phyloP scores from a whole-genome alignment of 2,797 vertebrate genomes.

The Schizothorax lantsangensis region DNA sequence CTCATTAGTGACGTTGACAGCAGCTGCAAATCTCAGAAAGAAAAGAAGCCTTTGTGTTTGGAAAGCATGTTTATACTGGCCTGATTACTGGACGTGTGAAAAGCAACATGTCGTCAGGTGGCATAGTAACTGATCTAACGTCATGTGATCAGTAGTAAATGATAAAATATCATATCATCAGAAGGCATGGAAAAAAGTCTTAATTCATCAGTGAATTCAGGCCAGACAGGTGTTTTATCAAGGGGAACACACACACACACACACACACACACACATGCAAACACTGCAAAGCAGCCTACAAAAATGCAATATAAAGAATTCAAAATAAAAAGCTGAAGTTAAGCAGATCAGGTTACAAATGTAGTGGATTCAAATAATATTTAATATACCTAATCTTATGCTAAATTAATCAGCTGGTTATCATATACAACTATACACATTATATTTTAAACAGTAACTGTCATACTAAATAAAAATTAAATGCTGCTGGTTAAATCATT shows the following conservation, averaged over 20 bases:
- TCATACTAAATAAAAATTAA: background rate
- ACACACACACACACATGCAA: too few species aligned
- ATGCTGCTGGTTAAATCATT: background rate
- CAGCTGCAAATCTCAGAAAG: constrained; percentile 10
- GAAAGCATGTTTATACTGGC: background rate
- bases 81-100: background rate
- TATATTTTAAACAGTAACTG: background rate
- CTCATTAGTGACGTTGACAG: constrained; percentile 10
- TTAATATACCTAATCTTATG: background rate
- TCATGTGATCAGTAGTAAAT: background rate
- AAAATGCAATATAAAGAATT: background rate
- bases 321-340: background rate
- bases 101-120: background rate
- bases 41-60: constrained; percentile 2
- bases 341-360: background rate
- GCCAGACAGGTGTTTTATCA: background rate
- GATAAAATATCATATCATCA: background rate
- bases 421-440: background rate
- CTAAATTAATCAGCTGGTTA: background rate
- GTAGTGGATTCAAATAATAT: background rate
- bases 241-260: background rate
- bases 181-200: background rate
- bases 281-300: background rate
- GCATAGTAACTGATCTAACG: background rate
- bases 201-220: background rate